A percentile compares a stretch with the other conserved stretches of the same genome.
These are phyloP conservation scores for Gymnoscopelus braueri DNA, from an alignment of 2,797 vertebrate species.

Conservation along the genomic window DNA sequence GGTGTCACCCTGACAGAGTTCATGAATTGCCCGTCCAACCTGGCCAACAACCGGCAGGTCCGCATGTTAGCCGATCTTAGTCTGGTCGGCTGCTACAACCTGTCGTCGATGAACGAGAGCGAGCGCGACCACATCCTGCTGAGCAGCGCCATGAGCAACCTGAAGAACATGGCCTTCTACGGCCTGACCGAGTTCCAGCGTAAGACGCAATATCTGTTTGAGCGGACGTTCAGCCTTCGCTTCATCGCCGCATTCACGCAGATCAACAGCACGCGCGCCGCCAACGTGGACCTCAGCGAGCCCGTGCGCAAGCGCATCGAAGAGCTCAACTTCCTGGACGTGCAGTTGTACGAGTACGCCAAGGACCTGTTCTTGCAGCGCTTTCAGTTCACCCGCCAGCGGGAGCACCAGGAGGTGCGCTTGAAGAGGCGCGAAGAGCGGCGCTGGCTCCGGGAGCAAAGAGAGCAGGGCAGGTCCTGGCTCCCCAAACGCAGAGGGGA, in stretches of 20 bases:
- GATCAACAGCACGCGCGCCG: constrained; percentile 94
- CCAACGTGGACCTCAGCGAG: constrained; percentile 92
- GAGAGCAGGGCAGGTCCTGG: constrained; percentile 77
- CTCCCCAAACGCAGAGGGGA: constrained; percentile 71
- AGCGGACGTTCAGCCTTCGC: constrained; percentile 96
- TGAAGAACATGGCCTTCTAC: constrained; percentile 99
- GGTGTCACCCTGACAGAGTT: constrained; percentile 92
- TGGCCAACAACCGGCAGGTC: constrained; percentile 96
- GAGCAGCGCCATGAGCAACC: constrained; percentile 95
- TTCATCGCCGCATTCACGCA: constrained; percentile 98
- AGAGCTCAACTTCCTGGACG: constrained; percentile 92
- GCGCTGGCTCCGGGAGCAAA: constrained; percentile 87
- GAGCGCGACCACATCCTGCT: constrained; percentile 91
- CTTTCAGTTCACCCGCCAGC: constrained; percentile 92
- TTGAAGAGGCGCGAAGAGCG: constrained; percentile 89
- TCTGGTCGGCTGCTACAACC: constrained; percentile 85
- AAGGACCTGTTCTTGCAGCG: constrained; percentile 97
- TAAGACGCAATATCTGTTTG: constrained; percentile 98
- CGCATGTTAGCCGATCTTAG: constrained; percentile 96
- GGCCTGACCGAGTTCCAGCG: constrained; percentile 97
- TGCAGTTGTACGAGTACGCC: constrained; percentile 95
- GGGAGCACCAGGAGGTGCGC: constrained; percentile 89
- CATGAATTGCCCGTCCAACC: constrained; percentile 93
- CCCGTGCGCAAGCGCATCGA: constrained; percentile 89
- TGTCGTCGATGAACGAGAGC: constrained; percentile 94